phyloP scores from a whole-genome alignment of 2,113 vertebrate species.

The Phoenicopterus ruber region DNA sequence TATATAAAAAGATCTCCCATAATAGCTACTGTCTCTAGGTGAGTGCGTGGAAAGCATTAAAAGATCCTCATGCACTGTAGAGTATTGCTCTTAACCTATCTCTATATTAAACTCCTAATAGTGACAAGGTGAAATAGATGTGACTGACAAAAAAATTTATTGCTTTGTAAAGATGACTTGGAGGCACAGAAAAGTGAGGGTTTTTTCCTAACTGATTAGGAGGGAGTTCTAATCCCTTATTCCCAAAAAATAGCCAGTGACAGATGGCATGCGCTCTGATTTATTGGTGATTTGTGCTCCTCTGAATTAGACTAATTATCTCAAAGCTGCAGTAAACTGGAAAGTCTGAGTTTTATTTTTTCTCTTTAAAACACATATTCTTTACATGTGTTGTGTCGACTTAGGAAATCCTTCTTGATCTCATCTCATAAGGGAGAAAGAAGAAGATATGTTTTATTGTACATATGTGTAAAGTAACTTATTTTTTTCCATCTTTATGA shows the following conservation, averaged over 20 bases:
- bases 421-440: background rate
- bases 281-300: conserved; percentile 65
- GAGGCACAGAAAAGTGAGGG: conserved; percentile 63
- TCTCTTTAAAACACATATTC: background rate
- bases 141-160: conserved; percentile 59
- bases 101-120: conserved; percentile 19
- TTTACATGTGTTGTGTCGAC: background rate
- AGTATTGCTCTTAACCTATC: background rate
- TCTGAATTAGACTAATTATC: conserved; percentile 76
- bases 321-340: conserved; percentile 54
- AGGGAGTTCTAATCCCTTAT: background rate
- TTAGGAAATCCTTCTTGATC: background rate
- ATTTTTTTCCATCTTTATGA: background rate
- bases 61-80: background rate
- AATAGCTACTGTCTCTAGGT: background rate
- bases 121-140: conserved; percentile 52
- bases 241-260: conserved; percentile 74
- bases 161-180: conserved; percentile 65
- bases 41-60: background rate
- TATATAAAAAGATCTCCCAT: background rate
- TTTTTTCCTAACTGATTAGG: conserved; percentile 44
- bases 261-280: conserved; percentile 75
- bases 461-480: background rate
- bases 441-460: background rate
- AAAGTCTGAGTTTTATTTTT: background rate